Conservation (phyloP, 2,888 invertebrate genomes). For the Augochlorella aurata region DNA sequence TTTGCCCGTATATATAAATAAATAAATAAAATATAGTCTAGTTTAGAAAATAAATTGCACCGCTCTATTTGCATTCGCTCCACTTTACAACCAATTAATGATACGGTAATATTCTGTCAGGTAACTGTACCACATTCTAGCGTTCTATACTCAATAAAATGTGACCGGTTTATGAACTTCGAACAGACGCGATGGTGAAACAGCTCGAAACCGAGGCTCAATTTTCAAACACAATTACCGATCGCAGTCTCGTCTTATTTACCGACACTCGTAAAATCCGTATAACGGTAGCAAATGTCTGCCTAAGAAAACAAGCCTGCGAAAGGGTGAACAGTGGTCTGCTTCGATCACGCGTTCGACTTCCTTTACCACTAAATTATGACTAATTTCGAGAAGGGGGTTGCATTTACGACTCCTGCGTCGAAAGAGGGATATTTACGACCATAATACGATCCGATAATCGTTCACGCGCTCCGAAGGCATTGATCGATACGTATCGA, state of each 20-base stretch:
- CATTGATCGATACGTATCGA: background rate
- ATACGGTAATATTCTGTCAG: background rate
- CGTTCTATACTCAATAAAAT: background rate
- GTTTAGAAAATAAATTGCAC: too few species aligned
- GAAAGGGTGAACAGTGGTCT: background rate
- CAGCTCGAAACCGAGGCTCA: constrained; percentile 5
- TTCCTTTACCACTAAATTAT: background rate
- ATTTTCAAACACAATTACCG: constrained; percentile 12
- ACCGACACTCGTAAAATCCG: background rate
- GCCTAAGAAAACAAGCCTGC: background rate
- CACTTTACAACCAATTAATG: too few species aligned
- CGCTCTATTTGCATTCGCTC: too few species aligned
- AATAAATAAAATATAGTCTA: too few species aligned
- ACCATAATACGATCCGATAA: background rate
- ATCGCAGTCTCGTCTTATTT: constrained; percentile 5
- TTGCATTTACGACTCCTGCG: background rate
- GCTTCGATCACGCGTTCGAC: background rate
- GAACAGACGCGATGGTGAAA: background rate
- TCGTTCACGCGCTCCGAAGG: background rate
- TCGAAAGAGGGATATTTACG: background rate
- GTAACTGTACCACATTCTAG: background rate
- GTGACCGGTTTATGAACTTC: constrained; percentile 17
- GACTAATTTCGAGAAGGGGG: background rate
- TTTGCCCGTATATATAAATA: too few species aligned
- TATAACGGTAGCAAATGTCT: constrained; percentile 2